phyloP scores from a whole-genome alignment of 2,888 invertebrate species.

The Cerceris ruficornis region DNA sequence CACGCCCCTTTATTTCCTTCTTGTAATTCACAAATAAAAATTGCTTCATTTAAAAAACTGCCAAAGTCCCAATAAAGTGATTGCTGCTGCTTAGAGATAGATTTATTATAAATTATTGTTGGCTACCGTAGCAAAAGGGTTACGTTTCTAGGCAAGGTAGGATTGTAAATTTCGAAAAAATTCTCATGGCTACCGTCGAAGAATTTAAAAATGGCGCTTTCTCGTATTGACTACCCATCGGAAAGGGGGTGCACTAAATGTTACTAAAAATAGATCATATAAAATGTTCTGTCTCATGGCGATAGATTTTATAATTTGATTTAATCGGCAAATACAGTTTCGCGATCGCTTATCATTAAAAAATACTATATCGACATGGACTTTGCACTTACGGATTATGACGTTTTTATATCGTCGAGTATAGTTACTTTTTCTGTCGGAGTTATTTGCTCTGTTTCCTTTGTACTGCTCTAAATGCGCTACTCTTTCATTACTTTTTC shows the following conservation, averaged over 20 bases:
- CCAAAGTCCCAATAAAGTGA: too few species aligned
- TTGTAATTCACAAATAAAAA: too few species aligned
- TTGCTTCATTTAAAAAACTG: too few species aligned
- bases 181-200: slow-evolving; percentile 3
- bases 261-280: slow-evolving; percentile 55
- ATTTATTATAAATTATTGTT: too few species aligned
- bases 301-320: slow-evolving; percentile 42
- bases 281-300: slow-evolving; percentile 42
- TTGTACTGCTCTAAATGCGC: slow-evolving; percentile 56
- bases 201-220: slow-evolving; percentile 37
- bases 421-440: slow-evolving; percentile 34
- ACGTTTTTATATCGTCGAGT: slow-evolving; percentile 9
- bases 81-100: too few species aligned
- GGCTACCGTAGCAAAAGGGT: too few species aligned
- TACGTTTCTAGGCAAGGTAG: too few species aligned
- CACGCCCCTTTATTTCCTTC: too few species aligned
- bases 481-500: slow-evolving; percentile 24
- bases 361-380: slow-evolving; percentile 54
- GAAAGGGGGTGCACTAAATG: slow-evolving; percentile 50
- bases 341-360: slow-evolving; percentile 42
- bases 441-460: slow-evolving; percentile 29
- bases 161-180: slow-evolving; percentile 14
- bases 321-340: slow-evolving; percentile 38
- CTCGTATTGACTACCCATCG: slow-evolving; percentile 67
- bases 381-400: slow-evolving; percentile 52